Percentiles rank a stretch among this genome's conserved stretches.
Evolutionary conservation across 2,113 vertebrate genomes (phyloP).

Genomic region (Pongo abelii): DNA sequence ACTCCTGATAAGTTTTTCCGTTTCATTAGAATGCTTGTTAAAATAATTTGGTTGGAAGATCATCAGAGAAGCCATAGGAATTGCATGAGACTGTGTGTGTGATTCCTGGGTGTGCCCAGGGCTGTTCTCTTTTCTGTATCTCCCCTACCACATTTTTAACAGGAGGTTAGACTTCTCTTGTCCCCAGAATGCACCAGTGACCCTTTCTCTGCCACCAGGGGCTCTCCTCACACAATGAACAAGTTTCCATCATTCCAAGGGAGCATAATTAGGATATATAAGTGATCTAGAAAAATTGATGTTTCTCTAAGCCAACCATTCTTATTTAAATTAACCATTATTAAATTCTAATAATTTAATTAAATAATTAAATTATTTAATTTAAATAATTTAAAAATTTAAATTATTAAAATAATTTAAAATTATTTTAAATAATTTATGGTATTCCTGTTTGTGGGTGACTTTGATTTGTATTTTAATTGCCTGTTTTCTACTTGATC

Average conservation of each 20-base stretch:
- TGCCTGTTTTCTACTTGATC: not conserved
- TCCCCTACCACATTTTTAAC: not conserved
- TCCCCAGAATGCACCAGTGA: not conserved
- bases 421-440: not conserved
- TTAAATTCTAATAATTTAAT: too few species aligned
- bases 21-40: not conserved
- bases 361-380: too few species aligned
- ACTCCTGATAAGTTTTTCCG: not conserved
- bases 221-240: not conserved
- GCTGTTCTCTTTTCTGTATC: too few species aligned
- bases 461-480: not conserved
- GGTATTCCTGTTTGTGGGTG: not conserved
- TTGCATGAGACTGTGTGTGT: rapidly evolving
- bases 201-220: not conserved
- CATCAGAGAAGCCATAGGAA: not conserved
- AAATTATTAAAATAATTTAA: too few species aligned
- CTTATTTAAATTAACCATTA: not conserved
- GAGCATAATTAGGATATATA: not conserved
- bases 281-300: not conserved
- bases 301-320: not conserved
- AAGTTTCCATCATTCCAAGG: not conserved
- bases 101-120: not conserved
- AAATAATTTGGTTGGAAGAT: not conserved
- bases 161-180: not conserved
- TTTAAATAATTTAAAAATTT: too few species aligned